Evolutionary conservation across 2,113 vertebrate genomes (phyloP).

Genomic region (Neodontobutis hainanensis): DNA sequence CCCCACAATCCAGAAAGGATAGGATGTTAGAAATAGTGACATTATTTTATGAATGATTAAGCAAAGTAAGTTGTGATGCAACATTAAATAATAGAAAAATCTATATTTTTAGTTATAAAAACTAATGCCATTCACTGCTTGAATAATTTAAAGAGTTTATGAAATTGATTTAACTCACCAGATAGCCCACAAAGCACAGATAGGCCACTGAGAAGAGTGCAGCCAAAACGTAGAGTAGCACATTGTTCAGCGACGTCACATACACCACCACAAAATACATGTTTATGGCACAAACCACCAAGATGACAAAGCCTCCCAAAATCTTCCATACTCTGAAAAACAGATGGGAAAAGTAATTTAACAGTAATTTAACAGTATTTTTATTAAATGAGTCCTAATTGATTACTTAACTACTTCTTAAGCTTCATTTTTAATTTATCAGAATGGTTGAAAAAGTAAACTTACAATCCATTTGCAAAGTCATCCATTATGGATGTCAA

Average conservation of each 20-base stretch:
- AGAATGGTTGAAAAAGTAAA: not conserved
- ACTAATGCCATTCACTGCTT: too few relatives aligned
- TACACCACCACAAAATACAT: constrained; percentile 94
- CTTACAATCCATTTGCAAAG: constrained; percentile 93
- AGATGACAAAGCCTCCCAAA: constrained; percentile 82
- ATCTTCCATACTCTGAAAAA: constrained; percentile 86
- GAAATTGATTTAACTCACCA: constrained; percentile 82
- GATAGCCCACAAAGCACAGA: constrained; percentile 87
- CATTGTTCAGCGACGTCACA: constrained; percentile 81
- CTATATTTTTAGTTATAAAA: too few relatives aligned
- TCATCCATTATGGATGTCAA: constrained; percentile 89
- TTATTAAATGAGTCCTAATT: not conserved
- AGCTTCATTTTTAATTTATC: not conserved
- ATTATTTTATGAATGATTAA: too few relatives aligned
- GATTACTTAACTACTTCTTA: not conserved
- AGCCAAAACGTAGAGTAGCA: constrained; percentile 83
- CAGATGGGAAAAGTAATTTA: constrained; percentile 12
- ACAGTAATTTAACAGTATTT: too few relatives aligned
- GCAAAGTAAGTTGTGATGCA: too few relatives aligned
- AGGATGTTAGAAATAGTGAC: too few relatives aligned
- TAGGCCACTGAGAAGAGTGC: constrained; percentile 85
- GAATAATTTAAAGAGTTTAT: not conserved
- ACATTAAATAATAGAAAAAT: too few relatives aligned
- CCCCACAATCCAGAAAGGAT: too few relatives aligned
- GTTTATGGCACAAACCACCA: constrained; percentile 90